These are phyloP conservation scores for Eupeodes latifasciatus DNA, from an alignment of 2,888 invertebrate species.

Conservation along the genomic window DNA sequence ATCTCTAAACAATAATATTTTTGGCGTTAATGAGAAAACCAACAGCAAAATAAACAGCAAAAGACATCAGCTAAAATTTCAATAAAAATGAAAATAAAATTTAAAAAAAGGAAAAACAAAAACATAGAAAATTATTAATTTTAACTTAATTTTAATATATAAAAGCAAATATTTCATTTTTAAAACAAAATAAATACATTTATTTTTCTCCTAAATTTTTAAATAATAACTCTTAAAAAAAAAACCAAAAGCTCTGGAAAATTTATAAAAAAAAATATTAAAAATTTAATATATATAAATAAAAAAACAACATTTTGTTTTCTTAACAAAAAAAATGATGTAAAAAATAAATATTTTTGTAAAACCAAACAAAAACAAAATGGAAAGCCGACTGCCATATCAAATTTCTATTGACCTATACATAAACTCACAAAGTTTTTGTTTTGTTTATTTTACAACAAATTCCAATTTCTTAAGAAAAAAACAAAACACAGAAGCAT, in stretches of 20 bases:
- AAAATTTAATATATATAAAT: constrained; percentile 17
- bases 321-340: constrained; percentile 23
- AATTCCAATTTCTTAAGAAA: constrained; percentile 56
- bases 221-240: constrained; percentile 50
- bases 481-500: constrained; percentile 43
- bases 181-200: constrained; percentile 35
- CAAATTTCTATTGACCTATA: constrained; percentile 74
- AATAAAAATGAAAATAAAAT: constrained; percentile 44
- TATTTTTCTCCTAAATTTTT: constrained; percentile 58
- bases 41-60: constrained; percentile 59
- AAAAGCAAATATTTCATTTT: constrained; percentile 76
- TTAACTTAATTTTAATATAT: constrained; percentile 72
- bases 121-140: constrained; percentile 73
- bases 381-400: constrained; percentile 80
- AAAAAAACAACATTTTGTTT: constrained; percentile 58
- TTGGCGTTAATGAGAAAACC: constrained; percentile 68
- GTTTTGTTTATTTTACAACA: constrained; percentile 44
- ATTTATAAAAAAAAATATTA: constrained; percentile 57
- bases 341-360: constrained; percentile 64
- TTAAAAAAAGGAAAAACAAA: not conserved
- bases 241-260: constrained; percentile 74
- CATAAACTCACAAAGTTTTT: constrained; percentile 65
- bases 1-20: constrained; percentile 77
- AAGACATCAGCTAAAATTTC: constrained; percentile 64
- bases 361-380: constrained; percentile 69